Conservation (phyloP, 2,797 vertebrate genomes). For the Macropus fuliginosus region DNA sequence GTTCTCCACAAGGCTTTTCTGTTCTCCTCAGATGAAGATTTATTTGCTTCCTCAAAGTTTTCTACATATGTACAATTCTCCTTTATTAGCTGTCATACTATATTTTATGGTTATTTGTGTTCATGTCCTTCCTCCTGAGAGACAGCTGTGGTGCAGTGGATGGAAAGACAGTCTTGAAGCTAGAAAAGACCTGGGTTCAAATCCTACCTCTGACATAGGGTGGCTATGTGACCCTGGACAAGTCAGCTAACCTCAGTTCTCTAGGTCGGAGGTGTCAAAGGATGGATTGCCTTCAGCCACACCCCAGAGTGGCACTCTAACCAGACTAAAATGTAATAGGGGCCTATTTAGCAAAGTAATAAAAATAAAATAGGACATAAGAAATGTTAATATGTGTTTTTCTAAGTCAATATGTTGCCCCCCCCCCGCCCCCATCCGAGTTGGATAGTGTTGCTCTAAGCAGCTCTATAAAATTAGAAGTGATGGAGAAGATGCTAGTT, state of each 20-base stretch:
- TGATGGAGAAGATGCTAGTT: neutral
- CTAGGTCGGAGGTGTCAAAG: neutral
- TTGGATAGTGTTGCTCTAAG: neutral
- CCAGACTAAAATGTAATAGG: neutral
- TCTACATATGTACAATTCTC: neutral
- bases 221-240: neutral
- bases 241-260: neutral
- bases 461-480: neutral
- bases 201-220: neutral
- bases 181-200: neutral
- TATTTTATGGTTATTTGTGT: neutral
- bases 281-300: neutral
- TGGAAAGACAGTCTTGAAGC: neutral
- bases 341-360: neutral
- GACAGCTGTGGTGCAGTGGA: neutral
- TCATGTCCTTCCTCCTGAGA: neutral
- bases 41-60: neutral
- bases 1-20: neutral
- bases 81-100: neutral
- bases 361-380: neutral
- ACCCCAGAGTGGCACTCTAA: neutral
- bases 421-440: neutral
- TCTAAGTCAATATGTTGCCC: neutral
- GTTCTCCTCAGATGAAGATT: neutral
- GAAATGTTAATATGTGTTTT: neutral